Percentiles rank a stretch among this genome's conserved stretches.
phyloP scores from a whole-genome alignment of 2,797 vertebrate species.

The Phoeniculus purpureus region DNA sequence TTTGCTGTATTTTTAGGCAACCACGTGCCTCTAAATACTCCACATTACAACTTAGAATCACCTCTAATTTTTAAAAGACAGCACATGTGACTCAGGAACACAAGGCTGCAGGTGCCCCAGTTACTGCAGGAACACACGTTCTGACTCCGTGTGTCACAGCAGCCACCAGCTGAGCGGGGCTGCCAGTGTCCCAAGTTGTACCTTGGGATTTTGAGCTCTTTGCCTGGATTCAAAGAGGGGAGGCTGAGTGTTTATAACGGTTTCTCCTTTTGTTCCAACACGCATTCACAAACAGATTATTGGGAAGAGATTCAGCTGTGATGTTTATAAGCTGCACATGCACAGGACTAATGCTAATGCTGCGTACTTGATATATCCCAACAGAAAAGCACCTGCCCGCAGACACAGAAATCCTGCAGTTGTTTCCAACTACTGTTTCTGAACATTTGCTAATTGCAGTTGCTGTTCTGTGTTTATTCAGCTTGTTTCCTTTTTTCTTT shows the following conservation, averaged over 20 bases:
- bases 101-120: accelerated
- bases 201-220: background rate
- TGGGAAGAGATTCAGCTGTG: background rate
- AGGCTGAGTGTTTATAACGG: background rate
- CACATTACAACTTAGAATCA: background rate
- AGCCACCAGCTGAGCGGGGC: background rate
- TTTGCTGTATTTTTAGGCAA: background rate
- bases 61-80: background rate
- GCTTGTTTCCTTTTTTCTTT: background rate
- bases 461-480: background rate
- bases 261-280: background rate
- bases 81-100: background rate
- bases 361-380: background rate
- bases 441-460: background rate
- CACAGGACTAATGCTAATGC: background rate
- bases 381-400: constrained; percentile 3
- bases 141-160: background rate
- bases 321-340: background rate
- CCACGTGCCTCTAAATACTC: background rate
- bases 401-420: background rate
- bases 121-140: background rate
- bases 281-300: background rate
- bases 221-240: background rate
- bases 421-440: background rate
- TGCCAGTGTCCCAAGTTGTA: background rate